Base-by-base conservation (phyloP, 2,888 invertebrate genomes). In the Drosophila fulvimacula region DNA sequence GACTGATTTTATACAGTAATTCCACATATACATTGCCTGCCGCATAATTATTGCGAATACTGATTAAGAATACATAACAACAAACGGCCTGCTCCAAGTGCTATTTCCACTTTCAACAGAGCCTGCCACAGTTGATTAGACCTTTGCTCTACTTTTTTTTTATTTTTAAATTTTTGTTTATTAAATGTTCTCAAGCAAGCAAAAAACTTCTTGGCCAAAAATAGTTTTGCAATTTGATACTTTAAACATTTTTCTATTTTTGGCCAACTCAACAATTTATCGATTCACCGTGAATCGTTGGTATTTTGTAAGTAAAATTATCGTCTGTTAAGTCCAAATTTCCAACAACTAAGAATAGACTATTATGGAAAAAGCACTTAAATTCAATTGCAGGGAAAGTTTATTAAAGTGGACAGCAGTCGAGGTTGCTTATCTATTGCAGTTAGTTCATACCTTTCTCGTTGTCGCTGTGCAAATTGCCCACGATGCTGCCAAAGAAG, bases 401-500 rank as follows among this genome's bases (percentile, higher is more conserved):
- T 78, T 56, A 30, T 68, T 57, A 4, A 57, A 24, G 21, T 62
- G 32, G 55, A 44, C 13, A 34, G 27, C 30, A 46, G 11, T 10
- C 10, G 5, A 17, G 19, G 19, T 38, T 34, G 19, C n/a, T 44
- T 44, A 13, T 15, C 19, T 53, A 59, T 44, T 10, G 41, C 51
- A 13, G 24, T 36, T 64, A 67, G 21, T 34, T 94, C 93, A 94
- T 91, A 96, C 96, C 96, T 83, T 96, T 96, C 68, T 95, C 95
- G 78, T 95, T 96, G n/a, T 95, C 94, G 49, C 93, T 93, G 66
- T 95, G 94, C 27, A 96, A 93, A 2, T 96, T 95, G 53, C 95
- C 95, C 10, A 85, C 89, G 24, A 81, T 77, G 67, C 95, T 94
- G 51, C 98, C 98, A 92, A 99, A 98, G 94, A 99, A 99, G 67